Percentiles rank a stretch among this genome's conserved stretches.
Conservation (phyloP, 2,888 invertebrate species). For the Congeria kusceri region DNA sequence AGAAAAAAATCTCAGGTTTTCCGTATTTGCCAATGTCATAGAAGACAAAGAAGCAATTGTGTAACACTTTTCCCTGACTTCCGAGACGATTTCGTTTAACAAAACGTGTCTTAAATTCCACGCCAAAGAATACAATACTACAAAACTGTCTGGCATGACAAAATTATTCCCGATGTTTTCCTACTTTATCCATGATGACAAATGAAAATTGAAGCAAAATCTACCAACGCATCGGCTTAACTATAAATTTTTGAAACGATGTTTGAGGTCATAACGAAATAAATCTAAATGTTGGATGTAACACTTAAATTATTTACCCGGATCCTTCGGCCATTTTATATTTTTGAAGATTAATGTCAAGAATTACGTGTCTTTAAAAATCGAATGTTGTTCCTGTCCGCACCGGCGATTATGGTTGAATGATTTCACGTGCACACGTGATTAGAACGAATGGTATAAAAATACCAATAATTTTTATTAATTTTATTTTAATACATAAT, state of each 20-base stretch:
- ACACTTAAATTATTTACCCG: constrained; percentile 47
- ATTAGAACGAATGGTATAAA: constrained; percentile 13
- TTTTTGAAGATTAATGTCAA: constrained; percentile 1
- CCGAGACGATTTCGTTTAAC: too few species aligned
- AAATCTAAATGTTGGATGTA: not conserved
- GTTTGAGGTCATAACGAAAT: not conserved
- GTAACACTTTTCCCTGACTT: too few species aligned
- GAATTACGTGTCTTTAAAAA: constrained; percentile 42
- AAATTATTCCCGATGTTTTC: too few species aligned
- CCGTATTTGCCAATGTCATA: too few species aligned
- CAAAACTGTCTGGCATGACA: too few species aligned
- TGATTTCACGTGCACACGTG: constrained; percentile 54
- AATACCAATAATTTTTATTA: not conserved
- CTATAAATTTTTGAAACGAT: not conserved
- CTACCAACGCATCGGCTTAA: not conserved
- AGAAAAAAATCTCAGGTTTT: too few species aligned
- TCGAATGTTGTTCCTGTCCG: constrained; percentile 62
- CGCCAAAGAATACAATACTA: too few species aligned
- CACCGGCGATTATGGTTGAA: constrained; percentile 60
- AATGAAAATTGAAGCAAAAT: constrained; percentile 36
- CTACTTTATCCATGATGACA: constrained; percentile 24
- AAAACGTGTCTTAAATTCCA: too few species aligned
- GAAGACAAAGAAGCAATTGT: too few species aligned
- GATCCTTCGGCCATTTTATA: constrained; percentile 66
- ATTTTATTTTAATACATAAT: too few species aligned